phyloP scores from a whole-genome alignment of 2,888 invertebrate genomes.

The Nymphalis urticae region DNA sequence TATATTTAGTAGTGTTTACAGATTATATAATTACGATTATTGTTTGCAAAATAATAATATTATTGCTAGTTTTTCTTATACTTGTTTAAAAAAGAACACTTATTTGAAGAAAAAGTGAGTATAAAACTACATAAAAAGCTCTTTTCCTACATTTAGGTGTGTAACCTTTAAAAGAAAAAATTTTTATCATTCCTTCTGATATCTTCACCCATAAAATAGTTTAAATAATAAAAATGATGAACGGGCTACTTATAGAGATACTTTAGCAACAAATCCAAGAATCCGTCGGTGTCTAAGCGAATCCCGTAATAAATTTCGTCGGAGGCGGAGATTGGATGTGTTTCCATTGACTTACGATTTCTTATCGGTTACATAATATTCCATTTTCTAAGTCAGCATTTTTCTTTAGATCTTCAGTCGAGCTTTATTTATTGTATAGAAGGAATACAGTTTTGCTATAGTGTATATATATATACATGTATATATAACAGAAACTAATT shows the following conservation, averaged over 20 bases:
- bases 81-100: too few relatives aligned
- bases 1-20: too few relatives aligned
- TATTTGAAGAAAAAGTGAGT: too few relatives aligned
- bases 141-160: too few relatives aligned
- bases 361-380: not conserved
- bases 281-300: conserved; percentile 26
- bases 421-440: too few relatives aligned
- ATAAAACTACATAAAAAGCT: not conserved
- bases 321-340: conserved; percentile 3
- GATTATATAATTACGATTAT: too few relatives aligned
- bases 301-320: conserved; percentile 36
- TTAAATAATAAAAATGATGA: conserved; percentile 29
- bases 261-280: conserved; percentile 16
- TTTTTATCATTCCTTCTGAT: not conserved
- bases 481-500: too few relatives aligned
- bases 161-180: not conserved
- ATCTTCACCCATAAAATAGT: not conserved
- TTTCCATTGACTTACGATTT: conserved; percentile 19
- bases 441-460: too few relatives aligned
- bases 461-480: too few relatives aligned
- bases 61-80: too few relatives aligned
- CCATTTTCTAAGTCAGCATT: not conserved
- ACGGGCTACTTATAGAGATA: conserved; percentile 25
- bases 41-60: too few relatives aligned
- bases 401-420: too few relatives aligned